Percentiles rank a stretch among this genome's conserved stretches.
Conservation (phyloP, 2,113 vertebrate genomes). For the Dinomys branickii region DNA sequence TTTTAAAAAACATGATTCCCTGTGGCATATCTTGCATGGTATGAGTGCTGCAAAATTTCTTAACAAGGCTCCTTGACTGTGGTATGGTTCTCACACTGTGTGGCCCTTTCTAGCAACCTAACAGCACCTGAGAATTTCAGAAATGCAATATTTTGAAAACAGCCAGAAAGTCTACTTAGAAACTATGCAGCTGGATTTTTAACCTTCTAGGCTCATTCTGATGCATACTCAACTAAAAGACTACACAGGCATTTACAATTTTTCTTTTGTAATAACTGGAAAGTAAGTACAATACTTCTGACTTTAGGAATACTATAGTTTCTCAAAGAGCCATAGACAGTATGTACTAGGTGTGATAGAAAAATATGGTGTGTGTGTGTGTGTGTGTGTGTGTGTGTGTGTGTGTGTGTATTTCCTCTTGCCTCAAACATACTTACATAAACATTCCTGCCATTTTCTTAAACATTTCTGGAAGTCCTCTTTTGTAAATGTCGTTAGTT, state of each 20-base stretch:
- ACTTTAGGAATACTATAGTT: not conserved
- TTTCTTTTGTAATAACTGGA: not conserved
- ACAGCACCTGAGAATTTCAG: not conserved
- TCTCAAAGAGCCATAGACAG: not conserved
- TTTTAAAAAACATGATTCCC: not conserved
- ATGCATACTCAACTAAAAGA: not conserved
- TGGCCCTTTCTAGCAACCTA: not conserved
- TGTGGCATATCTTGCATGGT: not conserved
- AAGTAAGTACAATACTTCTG: not conserved
- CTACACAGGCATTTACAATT: not conserved
- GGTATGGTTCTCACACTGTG: not conserved
- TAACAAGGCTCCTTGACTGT: not conserved
- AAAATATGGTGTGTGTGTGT: not conserved
- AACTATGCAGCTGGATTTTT: not conserved
- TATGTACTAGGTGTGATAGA: not conserved
- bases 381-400: not conserved
- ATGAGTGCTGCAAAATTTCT: not conserved
- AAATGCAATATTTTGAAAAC: not conserved
- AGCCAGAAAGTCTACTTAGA: not conserved
- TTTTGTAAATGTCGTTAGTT: not conserved
- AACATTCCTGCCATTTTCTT: not conserved
- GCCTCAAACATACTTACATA: not conserved
- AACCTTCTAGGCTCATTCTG: not conserved
- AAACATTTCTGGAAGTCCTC: not conserved
- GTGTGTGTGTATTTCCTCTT: not conserved